phyloP scores from a whole-genome alignment of 2,888 invertebrate genomes.

The Andrena hattorfiana region DNA sequence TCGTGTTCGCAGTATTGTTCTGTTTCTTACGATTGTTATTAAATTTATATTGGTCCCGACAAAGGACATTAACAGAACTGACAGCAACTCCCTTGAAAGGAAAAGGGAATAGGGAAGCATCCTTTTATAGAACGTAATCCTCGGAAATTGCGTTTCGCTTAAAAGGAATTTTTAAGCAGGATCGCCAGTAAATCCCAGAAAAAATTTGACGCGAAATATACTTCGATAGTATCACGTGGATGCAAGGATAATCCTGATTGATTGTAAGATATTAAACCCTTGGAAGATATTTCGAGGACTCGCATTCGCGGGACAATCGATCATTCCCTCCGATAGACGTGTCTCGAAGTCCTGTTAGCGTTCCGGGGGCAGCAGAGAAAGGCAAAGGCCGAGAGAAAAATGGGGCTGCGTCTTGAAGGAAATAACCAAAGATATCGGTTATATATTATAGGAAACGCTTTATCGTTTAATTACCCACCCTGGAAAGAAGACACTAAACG shows the following conservation, averaged over 20 bases:
- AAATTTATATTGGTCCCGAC: no score
- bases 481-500: neutral
- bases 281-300: constrained; percentile 28
- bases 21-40: no score
- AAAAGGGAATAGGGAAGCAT: neutral
- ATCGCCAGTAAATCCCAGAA: neutral
- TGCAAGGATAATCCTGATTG: constrained; percentile 39
- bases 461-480: neutral
- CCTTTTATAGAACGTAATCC: neutral
- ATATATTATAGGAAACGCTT: constrained; percentile 21
- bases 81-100: neutral
- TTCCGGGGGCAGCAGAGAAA: constrained; percentile 6
- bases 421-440: neutral
- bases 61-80: neutral
- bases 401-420: neutral
- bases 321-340: constrained; percentile 44
- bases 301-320: constrained; percentile 41
- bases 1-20: no score
- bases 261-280: constrained; percentile 32
- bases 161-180: neutral
- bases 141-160: neutral
- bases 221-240: neutral
- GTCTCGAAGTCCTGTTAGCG: constrained; percentile 42
- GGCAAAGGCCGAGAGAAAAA: constrained; percentile 26
- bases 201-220: neutral